Evolutionary conservation across 2,888 invertebrate species (phyloP), one percentile per base, ranked within the genome.

Genomic region (Papilio elwesi): DNA sequence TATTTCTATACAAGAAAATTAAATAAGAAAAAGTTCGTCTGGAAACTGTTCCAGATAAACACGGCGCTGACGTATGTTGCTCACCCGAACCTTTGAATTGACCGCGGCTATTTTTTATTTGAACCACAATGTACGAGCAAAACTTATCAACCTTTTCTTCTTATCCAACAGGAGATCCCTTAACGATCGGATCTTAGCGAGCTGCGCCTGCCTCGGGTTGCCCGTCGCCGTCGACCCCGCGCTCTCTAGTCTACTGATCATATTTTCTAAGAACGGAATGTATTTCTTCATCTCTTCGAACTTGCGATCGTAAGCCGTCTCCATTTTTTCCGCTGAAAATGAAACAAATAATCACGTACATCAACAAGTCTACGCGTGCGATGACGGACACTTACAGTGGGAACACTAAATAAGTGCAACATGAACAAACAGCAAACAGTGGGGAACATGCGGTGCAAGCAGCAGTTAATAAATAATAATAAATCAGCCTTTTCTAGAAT

Each of bases 191-290:
- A 96, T 95, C 87, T 96, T 96, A 82, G 94, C 92, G 47, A 96
- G 89, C 79, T 96, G 95, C 6, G 95, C 94, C 81, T 94, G 94
- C 43, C 95, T 90, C 70, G 94, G 94, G 74, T 93, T 93, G 47
- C 84, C 80, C 71, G 94, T 90, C 36, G n/a, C n/a, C n/a, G 87
- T 82, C 16, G 86, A 81, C 73, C 81, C 85, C 15, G 93, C 92
- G 78, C 90, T 94, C 82, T 95, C 95, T 79, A 96, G 87, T 81
- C 95, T 94, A 64, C 90, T 90, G 81, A 96, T 96, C 94, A 97
- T 96, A 78, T 91, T 95, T 82, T 95, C 95, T 85, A 97, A 86
- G 83, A 96, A 96, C n/a, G 97, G 96, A 80, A 96, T 94, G 88
- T 96, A 96, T 79, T 94, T 94, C 88, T 96, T 95, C 92, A 96